A percentile compares a stretch with the other conserved stretches of the same genome.
Evolutionary conservation across 1,140 invertebrate genomes (phyloP).

Genomic region (Platyura marginata): DNA sequence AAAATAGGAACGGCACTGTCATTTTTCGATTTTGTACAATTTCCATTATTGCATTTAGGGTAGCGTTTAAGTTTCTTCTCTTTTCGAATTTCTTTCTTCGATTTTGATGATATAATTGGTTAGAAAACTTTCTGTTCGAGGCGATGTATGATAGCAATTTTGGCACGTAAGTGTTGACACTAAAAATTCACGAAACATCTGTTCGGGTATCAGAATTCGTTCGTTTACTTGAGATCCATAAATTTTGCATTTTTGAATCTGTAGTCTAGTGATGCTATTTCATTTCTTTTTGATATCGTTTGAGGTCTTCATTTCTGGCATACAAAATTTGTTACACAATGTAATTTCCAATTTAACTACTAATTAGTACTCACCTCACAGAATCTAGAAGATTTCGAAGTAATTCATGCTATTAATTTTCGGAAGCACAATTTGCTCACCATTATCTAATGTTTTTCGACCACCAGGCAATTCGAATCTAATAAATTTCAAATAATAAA

Average conservation of each 20-base stretch:
- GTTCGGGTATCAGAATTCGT: slow-evolving; percentile 61
- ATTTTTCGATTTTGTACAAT: slow-evolving; percentile 35
- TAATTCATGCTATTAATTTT: too few species aligned
- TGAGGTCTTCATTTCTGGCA: slow-evolving; percentile 42
- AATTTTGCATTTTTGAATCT: slow-evolving; percentile 56
- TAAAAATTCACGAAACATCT: slow-evolving; percentile 74
- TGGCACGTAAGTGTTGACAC: slow-evolving; percentile 80
- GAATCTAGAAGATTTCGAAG: slow-evolving; percentile 75
- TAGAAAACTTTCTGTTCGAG: slow-evolving; percentile 78
- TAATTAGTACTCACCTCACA: too few species aligned
- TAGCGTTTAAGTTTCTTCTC: slow-evolving; percentile 3
- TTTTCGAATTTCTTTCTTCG: slow-evolving; percentile 27
- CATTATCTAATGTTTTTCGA: too few species aligned
- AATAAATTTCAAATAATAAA: too few species aligned
- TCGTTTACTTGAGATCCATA: slow-evolving; percentile 67
- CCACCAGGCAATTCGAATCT: too few species aligned
- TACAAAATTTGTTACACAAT: too few species aligned
- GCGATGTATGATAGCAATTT: slow-evolving; percentile 68
- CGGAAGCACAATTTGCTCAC: too few species aligned
- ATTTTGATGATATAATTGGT: slow-evolving; percentile 60
- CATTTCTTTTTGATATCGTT: slow-evolving; percentile 56
- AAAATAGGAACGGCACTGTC: too few species aligned
- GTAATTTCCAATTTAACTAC: too few species aligned
- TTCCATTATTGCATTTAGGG: too few species aligned
- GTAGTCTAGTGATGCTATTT: slow-evolving; percentile 42